phyloP scores from a whole-genome alignment of 2,888 invertebrate genomes.

The Thumatha senex region DNA sequence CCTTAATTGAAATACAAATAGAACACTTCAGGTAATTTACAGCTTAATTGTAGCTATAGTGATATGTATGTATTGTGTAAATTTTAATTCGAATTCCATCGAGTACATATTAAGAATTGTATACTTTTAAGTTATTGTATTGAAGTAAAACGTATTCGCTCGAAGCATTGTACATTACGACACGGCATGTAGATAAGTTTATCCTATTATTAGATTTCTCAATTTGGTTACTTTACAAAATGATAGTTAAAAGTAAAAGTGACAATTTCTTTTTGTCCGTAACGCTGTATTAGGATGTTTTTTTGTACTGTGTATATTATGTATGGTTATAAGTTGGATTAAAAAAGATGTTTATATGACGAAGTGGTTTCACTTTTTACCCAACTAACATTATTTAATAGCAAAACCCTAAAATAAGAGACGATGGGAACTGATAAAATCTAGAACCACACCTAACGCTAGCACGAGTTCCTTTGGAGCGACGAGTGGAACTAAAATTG shows the following conservation, averaged over 20 bases:
- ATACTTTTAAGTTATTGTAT: constrained; percentile 82
- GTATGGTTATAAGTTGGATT: constrained; percentile 89
- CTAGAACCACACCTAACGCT: too few species aligned
- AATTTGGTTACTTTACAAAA: constrained; percentile 78
- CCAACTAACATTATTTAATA: not conserved
- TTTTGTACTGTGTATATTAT: constrained; percentile 93
- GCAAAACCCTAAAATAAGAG: too few species aligned
- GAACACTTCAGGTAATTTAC: constrained; percentile 78
- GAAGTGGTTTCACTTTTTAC: constrained; percentile 47
- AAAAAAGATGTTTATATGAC: constrained; percentile 83
- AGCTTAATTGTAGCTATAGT: constrained; percentile 81
- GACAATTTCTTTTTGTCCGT: constrained; percentile 81
- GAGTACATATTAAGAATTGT: constrained; percentile 82
- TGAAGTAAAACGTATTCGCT: constrained; percentile 79
- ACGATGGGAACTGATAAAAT: too few species aligned
- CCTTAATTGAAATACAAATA: constrained; percentile 82
- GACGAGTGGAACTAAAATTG: too few species aligned
- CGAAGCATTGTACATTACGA: constrained; percentile 82
- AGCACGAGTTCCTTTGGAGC: too few species aligned
- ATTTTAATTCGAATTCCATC: constrained; percentile 83
- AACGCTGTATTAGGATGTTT: constrained; percentile 85
- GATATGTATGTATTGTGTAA: constrained; percentile 82
- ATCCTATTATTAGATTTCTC: constrained; percentile 81
- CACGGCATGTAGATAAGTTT: constrained; percentile 82
- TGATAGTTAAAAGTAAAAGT: constrained; percentile 73